Evolutionary conservation across 2,113 vertebrate species (phyloP), one percentile per base, ranked within the genome.

Genomic region (Brevimyrus niger): DNA sequence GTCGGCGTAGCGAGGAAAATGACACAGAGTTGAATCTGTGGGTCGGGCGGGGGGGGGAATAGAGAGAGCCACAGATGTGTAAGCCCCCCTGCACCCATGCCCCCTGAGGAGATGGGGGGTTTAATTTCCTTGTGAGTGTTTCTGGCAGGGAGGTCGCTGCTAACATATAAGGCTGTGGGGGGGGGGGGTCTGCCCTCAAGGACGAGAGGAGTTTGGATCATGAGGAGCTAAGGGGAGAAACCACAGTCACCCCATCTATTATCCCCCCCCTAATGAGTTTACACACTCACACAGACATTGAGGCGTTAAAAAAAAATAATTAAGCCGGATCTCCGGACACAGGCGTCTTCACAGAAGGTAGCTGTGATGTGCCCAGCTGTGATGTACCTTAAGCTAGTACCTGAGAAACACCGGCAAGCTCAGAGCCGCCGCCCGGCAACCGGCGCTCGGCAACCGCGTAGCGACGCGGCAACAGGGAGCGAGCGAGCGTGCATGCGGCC

Each of bases 311-410:
- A 73, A 88, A 73, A 88, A 73, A n/a, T 48, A 73, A 89, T 89
- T 69, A 86, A 89, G 47, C 42, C 8, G n/a, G 58, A 69, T 84
- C 55, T 73, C 27, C 0, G 46, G 44, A 73, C 84, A 76, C 31
- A 21, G 31, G 35, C 23, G 10, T 51, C 58, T 76, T 87, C 58
- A 27, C 46, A 76, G 47, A 89, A 73, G 69, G 31, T 10, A 92
- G 90, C 50, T 87, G 85, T 90, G 89, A 93, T 91, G 90, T 92
- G 86, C 86, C 89, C 92, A 93, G 92, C 91, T 93, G 93, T 89
- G 89, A 91, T 89, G 90, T 50, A 88, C 87, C 88, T 88, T 92
- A 89, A 91, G 90, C 93, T 91, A 91, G 89, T 86, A 19, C 86
- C 87, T 89, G 87, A 84, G 89, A 88, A 90, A 89, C 35, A 89